Evolutionary conservation across 1,140 invertebrate genomes (phyloP).

Genomic region (Bombus picipes): DNA sequence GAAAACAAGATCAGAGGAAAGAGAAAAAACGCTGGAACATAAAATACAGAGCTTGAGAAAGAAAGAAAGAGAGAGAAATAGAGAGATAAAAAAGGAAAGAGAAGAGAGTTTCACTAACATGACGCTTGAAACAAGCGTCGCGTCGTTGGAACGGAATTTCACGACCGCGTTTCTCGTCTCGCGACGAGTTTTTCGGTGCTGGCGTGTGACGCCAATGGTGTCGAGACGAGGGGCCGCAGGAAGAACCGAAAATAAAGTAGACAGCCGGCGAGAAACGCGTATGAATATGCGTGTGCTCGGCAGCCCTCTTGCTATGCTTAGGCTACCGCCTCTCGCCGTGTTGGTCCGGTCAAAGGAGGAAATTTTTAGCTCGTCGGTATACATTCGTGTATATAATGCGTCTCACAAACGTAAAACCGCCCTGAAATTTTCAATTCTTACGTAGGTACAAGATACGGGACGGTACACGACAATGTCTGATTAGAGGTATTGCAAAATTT

Average conservation of each 20-base stretch:
- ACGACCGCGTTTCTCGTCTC: slow-evolving; percentile 51
- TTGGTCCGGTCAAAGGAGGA: slow-evolving; percentile 47
- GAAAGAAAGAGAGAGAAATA: neutral
- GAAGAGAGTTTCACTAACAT: neutral
- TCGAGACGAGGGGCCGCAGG: slow-evolving; percentile 63
- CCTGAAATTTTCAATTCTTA: neutral
- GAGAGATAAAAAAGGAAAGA: no score
- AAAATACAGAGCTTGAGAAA: no score
- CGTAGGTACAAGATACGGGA: neutral
- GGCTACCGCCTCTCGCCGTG: slow-evolving; percentile 16
- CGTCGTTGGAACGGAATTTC: slow-evolving; percentile 44
- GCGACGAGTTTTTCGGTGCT: slow-evolving; percentile 58
- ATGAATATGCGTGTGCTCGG: slow-evolving; percentile 56
- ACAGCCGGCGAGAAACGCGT: slow-evolving; percentile 62
- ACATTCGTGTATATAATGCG: slow-evolving; percentile 27
- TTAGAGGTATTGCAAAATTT: neutral
- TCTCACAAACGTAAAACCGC: neutral
- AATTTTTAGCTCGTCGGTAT: slow-evolving; percentile 64
- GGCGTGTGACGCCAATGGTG: slow-evolving; percentile 66
- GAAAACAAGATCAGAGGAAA: neutral
- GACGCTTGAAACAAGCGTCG: neutral
- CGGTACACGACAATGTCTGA: neutral
- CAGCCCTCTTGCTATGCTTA: neutral
- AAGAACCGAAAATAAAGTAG: slow-evolving; percentile 76
- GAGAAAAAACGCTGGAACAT: neutral